Conservation (phyloP, 2,113 vertebrate genomes). For the Antidorcas marsupialis region DNA sequence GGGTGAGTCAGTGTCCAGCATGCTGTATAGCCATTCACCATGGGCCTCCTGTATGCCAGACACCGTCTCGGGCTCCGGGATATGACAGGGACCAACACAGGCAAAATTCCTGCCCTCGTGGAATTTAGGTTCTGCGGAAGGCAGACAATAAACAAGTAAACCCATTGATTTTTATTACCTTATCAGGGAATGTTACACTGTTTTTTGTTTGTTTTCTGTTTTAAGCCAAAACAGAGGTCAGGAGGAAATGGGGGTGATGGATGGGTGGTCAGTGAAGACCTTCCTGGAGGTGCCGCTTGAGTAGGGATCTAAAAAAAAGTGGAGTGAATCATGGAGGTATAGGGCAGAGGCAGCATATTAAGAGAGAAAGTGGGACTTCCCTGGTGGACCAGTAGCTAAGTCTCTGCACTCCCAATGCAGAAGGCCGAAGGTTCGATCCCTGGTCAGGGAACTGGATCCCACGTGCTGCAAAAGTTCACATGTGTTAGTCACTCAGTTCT, state of each 20-base stretch:
- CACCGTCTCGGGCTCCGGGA: not conserved
- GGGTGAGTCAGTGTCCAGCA: not conserved
- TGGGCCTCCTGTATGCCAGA: not conserved
- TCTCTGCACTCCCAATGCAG: not conserved
- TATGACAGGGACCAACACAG: not conserved
- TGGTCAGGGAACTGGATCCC: not conserved
- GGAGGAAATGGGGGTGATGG: not conserved
- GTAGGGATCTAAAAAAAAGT: not conserved
- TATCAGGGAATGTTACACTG: not conserved
- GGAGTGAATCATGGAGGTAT: not conserved
- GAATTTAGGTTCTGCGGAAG: not conserved
- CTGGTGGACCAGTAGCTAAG: not conserved
- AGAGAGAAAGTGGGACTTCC: not conserved
- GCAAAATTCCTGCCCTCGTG: not conserved
- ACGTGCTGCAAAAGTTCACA: not conserved
- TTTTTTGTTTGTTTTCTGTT: not conserved
- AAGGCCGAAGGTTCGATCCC: not conserved
- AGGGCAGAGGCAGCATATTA: fast-evolving
- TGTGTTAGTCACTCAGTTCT: not conserved
- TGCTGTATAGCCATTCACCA: too few relatives aligned
- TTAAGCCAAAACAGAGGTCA: not conserved
- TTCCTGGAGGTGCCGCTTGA: not conserved
- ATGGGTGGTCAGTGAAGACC: too few relatives aligned
- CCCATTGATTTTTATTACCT: not conserved
- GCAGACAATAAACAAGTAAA: not conserved